Evolutionary conservation across 2,797 vertebrate genomes (phyloP).

Genomic region (Tiaroga cobitis): DNA sequence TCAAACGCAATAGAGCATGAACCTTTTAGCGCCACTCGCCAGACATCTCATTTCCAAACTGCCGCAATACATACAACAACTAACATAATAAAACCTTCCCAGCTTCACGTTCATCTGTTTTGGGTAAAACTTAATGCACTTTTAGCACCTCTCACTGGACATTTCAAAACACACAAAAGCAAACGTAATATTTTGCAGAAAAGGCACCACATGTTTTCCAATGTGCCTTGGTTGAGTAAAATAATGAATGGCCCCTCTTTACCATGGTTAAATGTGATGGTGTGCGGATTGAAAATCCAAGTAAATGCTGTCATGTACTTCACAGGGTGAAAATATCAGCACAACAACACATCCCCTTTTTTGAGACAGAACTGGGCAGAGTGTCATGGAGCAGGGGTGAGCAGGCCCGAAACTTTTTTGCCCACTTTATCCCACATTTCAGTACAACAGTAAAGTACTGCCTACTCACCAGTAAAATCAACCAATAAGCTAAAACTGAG

Average conservation of each 20-base stretch:
- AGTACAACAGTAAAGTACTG: not conserved
- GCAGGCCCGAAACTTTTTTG: not conserved
- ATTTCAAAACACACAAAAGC: not conserved
- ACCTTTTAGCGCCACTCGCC: not conserved
- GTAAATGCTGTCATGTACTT: not conserved
- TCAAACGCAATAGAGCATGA: not conserved
- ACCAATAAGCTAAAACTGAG: not conserved
- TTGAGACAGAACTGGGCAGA: not conserved
- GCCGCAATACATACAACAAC: not conserved
- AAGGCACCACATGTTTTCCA: not conserved
- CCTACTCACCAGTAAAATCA: not conserved
- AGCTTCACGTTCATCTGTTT: not conserved
- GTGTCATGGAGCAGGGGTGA: not conserved
- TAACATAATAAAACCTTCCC: not conserved
- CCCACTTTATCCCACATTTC: not conserved
- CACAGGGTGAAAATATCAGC: not conserved
- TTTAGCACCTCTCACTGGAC: not conserved
- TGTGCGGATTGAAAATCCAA: not conserved
- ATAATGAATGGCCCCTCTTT: not conserved
- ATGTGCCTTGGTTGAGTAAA: not conserved
- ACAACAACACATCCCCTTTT: not conserved
- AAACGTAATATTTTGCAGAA: not conserved
- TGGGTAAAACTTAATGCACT: not conserved
- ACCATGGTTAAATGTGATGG: not conserved
- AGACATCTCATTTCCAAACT: not conserved